phyloP scores from a whole-genome alignment of 2,113 vertebrate species.

The Stomatorhinus ivindoensis region DNA sequence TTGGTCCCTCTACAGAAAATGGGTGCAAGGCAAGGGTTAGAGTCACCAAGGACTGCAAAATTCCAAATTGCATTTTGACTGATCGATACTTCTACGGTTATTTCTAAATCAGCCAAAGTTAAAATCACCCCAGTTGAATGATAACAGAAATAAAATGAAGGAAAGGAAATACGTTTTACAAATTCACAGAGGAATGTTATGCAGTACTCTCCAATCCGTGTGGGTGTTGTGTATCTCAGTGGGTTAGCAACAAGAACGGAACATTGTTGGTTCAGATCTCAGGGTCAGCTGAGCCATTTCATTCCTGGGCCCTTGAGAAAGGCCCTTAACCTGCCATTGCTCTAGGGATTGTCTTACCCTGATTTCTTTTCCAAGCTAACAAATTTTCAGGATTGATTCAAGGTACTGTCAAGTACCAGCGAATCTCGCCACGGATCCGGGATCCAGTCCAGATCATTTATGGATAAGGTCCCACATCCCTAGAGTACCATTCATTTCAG shows the following conservation, averaged over 20 bases:
- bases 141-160: not conserved
- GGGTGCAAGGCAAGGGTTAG: not conserved
- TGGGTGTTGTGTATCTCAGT: not conserved
- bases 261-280: not conserved
- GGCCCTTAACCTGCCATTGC: not conserved
- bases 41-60: not conserved
- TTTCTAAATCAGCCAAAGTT: not conserved
- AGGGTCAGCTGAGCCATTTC: not conserved
- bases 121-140: not conserved
- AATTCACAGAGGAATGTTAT: not conserved
- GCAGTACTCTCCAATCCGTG: not conserved
- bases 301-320: not conserved
- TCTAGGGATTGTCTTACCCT: not conserved
- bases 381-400: not conserved
- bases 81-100: not conserved
- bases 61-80: not conserved
- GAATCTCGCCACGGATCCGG: not conserved
- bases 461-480: not conserved
- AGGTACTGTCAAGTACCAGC: not conserved
- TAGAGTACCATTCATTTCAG: not conserved
- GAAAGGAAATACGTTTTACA: not conserved
- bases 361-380: not conserved
- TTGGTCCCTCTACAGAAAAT: not conserved
- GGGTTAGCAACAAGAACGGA: not conserved
- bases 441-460: not conserved